Evolutionary conservation across 1,140 invertebrate genomes (phyloP), one percentile per base, ranked within the genome.

Genomic region (Platorchestia sp.): DNA sequence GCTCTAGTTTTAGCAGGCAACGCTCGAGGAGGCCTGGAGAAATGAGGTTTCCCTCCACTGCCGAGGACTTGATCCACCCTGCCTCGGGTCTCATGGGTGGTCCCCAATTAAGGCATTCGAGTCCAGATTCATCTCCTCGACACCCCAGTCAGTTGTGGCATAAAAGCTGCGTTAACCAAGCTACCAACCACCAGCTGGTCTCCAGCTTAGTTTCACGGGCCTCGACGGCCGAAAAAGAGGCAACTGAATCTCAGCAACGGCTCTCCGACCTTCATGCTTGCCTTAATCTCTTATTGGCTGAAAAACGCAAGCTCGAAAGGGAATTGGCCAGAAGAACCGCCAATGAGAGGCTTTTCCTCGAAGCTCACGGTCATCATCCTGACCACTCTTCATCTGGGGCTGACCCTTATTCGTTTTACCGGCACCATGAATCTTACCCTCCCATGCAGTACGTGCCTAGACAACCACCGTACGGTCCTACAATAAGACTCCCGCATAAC

Each of bases 121-220:
- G 91, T 93, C 91, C 91, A 42, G 91, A 93, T 36, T 10, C 91
- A 19, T 93, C 91, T 0, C 91, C 91, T 0, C 43, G 91, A 36
- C 91, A 93, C n/a, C 43, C 45, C 41, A 45, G 47, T 36, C 87
- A 89, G 41, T 36, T 44, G 41, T 89, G 87, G 87, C n/a, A 89
- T 42, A 45, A 40, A n/a, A 36, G 91, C 40, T 10, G 40, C 91
- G 22, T 93, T 0, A 45, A 93, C 45, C 91, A 93, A 40, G 91
- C 44, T 10, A 93, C 44, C 45, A 93, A 93, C 45, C 91, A 93
- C 91, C 91, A 93, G 40, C 45, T 93, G 40, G 91, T 93, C 43
- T 47, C 91, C 45, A 93, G 91, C 40, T 97, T 98, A 51, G 97
- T 97, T 95, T 97, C 97, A 95, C 97, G 97, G 16, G 97, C 96